phyloP scores from a whole-genome alignment of 2,113 vertebrate species.

The Oncorhynchus clarkii region DNA sequence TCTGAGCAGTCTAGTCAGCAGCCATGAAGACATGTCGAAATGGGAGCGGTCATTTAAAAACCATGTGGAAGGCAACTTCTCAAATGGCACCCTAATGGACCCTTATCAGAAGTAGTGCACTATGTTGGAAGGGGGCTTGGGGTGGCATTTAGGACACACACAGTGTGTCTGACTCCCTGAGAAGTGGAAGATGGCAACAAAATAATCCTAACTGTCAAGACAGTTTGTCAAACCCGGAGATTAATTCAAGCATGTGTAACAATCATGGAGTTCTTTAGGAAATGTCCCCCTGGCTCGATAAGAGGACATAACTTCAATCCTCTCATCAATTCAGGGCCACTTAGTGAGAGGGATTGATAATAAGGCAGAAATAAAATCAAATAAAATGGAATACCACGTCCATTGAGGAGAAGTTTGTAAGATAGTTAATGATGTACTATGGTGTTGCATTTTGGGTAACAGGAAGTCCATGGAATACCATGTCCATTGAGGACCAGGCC shows the following conservation, averaged over 20 bases:
- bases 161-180: slow-evolving; percentile 19
- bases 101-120: too few relatives aligned
- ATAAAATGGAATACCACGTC: neutral
- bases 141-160: too few relatives aligned
- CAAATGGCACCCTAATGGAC: too few relatives aligned
- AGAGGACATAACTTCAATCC: neutral
- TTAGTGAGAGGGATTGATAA: too few relatives aligned
- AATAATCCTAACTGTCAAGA: slow-evolving; percentile 41
- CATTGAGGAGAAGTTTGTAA: neutral
- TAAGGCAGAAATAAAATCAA: too few relatives aligned
- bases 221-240: slow-evolving; percentile 51
- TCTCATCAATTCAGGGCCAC: too few relatives aligned
- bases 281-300: slow-evolving; percentile 29
- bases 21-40: slow-evolving; percentile 36
- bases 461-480: too few relatives aligned
- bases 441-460: neutral
- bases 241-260: slow-evolving; percentile 43
- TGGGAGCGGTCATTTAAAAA: slow-evolving; percentile 43
- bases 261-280: slow-evolving; percentile 20
- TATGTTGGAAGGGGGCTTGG: too few relatives aligned
- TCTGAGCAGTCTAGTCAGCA: slow-evolving; percentile 24
- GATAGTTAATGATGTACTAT: neutral
- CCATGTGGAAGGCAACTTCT: slow-evolving; percentile 25
- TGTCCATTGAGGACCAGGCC: too few relatives aligned
- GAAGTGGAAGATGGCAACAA: slow-evolving; percentile 37